Evolutionary conservation across 2,797 vertebrate genomes (phyloP).

Genomic region (Sparus aurata): DNA sequence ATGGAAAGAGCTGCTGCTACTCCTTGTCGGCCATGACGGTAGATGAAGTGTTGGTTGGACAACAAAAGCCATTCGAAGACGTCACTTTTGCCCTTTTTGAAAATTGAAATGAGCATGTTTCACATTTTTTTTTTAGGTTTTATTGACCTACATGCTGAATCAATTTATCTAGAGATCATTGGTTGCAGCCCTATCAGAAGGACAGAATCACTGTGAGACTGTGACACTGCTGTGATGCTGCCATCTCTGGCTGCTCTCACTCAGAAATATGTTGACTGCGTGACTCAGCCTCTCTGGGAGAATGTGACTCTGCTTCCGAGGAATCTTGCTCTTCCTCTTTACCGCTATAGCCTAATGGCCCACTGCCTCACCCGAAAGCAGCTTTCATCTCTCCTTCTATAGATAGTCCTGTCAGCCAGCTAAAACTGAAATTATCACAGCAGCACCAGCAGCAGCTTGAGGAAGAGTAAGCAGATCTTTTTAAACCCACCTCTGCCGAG

Average conservation of each 20-base stretch:
- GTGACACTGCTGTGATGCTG: conserved; percentile 41
- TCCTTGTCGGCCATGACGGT: too few species aligned
- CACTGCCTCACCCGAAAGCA: conserved; percentile 58
- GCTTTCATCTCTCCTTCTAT: conserved; percentile 57
- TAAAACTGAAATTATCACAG: conserved; percentile 58
- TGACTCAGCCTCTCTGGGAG: conserved; percentile 65
- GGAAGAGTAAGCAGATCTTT: conserved; percentile 44
- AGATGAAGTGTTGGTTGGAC: too few species aligned
- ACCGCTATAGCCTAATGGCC: conserved; percentile 43
- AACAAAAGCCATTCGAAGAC: too few species aligned
- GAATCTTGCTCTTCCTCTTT: conserved; percentile 59
- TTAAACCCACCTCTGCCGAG: conserved; percentile 50
- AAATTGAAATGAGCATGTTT: too few species aligned
- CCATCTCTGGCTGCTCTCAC: conserved; percentile 12
- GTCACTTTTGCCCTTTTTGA: too few species aligned
- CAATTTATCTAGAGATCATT: too few species aligned
- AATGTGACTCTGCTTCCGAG: conserved; percentile 40
- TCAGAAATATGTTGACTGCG: conserved; percentile 22
- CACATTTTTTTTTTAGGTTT: too few species aligned
- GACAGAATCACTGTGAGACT: conserved; percentile 24
- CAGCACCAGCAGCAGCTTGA: conserved; percentile 43
- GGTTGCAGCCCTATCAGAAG: conserved; percentile 11
- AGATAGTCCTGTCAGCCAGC: conserved; percentile 61
- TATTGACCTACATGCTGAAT: too few species aligned
- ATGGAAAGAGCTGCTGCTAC: too few species aligned